Evolutionary conservation across 2,113 vertebrate species (phyloP), one percentile per base, ranked within the genome.

Genomic region (Sylvietta virens): DNA sequence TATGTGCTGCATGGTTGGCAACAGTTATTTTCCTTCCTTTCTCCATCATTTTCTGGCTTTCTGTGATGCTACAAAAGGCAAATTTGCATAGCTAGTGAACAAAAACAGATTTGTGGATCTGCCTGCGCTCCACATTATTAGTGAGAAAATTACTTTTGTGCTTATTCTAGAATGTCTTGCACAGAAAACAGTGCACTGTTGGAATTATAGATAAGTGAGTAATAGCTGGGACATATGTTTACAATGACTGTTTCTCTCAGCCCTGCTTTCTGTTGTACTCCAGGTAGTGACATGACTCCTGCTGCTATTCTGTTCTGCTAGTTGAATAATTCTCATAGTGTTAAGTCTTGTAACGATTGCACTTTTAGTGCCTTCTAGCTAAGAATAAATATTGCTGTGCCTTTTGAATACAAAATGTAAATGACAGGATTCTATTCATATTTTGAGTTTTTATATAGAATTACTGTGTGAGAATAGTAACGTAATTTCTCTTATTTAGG

Each of bases 11-110:
- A 58, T 28, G 39, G 16, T 65, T 93, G 72, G 67, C 72, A 66
- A 60, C 74, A 71, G 28, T 76, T 80, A 42, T 57, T 93, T 76
- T 83, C 42, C 50, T 67, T 81, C 22, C 31, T 72, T 70, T 86
- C 47, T 31, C n/a, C 24, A 40, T 60, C 0, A 28, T 73, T 88
- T 92, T 90, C 62, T 93, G 90, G 30, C 47, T 26, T 94, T 94
- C 97, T 67, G 79, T 87, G 64, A 44, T 58, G 66, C 69, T 94
- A 95, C 90, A 92, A 94, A 90, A 95, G 86, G 85, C 60, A 86
- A 31, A 95, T 97, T 94, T 93, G 56, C 94, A 88, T 64, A 86
- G 44, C 33, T 71, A 67, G 39, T n/a, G 60, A 93, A 91, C 60
- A 88, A 64, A 78, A 95, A 9, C 85, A 85, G 73, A 72, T 82